Base-by-base conservation (phyloP, 2,888 invertebrate species). In the Erebia epiphron region DNA sequence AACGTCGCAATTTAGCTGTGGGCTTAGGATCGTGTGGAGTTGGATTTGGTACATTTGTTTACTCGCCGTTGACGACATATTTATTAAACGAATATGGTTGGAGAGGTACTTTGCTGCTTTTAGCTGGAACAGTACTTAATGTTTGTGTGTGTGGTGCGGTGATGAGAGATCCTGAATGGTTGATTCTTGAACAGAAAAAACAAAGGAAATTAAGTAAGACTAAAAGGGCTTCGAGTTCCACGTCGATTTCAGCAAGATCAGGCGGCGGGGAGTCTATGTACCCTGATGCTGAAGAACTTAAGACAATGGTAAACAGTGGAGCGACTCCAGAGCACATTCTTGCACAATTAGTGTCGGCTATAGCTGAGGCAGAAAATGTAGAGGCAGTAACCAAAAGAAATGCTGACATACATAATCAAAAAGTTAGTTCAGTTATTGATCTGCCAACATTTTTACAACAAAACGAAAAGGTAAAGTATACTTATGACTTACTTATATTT, bases 141-240 rank as follows among this genome's bases (percentile, higher is more conserved):
- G 96, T 98, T 81, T 97, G 97, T 83, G 96, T 97, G 10, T 98
- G 97, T 86, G 98, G 98, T 11, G 95, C 96, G 21, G 94, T 98
- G 1, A 98, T 98, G 97, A 94, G 96, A 74, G 98, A 98, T 84
- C 97, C 98, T 3, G 97, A 97, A 79, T 98, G 98, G 98, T 94
- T 95, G 84, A 94, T 94, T 50, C 78, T 92, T 67, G 95, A 96
- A 79, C 96, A 96, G 79, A 95, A 94, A 80, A 95, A 95, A 86
- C 94, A 89, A 75, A 87, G 90, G 70, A 82, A 89, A 68, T 84
- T 94, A 65, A 90, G 88, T 78, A 94, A 95, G 80, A 86, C 94
- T 1, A 92, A 94, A 76, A 89, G 94, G 76, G 89, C 91, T 1
- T 93, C 94, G 2, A 94, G 93, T 77, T 92, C 89, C 9, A 87